phyloP scores from a whole-genome alignment of 2,113 vertebrate genomes.

The Chiloscyllium plagiosum region DNA sequence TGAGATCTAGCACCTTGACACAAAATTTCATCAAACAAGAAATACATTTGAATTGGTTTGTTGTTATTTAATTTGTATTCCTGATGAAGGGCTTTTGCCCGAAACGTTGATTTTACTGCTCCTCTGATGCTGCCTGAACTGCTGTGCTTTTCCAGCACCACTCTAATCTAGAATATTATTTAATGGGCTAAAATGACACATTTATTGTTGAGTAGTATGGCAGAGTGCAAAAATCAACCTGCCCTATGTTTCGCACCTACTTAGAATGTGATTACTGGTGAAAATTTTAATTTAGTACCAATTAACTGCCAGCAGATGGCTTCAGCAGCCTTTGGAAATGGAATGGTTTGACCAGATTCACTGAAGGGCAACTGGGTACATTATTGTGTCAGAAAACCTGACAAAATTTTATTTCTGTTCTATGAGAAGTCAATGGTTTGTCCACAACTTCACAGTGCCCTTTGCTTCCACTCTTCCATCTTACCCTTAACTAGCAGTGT shows the following conservation, averaged over 20 bases:
- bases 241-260: background rate
- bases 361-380: background rate
- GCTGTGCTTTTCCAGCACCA: too few species aligned
- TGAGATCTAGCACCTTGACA: background rate
- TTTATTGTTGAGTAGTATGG: background rate
- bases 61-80: background rate
- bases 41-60: background rate
- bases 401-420: too few species aligned
- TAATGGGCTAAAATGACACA: background rate
- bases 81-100: too few species aligned
- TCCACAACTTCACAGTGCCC: background rate
- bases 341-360: background rate
- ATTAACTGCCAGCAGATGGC: constrained; percentile 13
- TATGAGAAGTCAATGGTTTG: too few species aligned
- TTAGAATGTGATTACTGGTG: background rate
- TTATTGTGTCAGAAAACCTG: background rate
- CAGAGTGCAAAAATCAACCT: background rate
- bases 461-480: background rate
- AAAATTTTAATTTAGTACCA: background rate
- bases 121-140: too few species aligned
- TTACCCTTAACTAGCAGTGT: background rate
- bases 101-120: too few species aligned
- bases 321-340: background rate
- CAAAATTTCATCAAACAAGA: background rate
- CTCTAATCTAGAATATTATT: background rate